A percentile compares a stretch with the other conserved stretches of the same genome.
These are phyloP conservation scores for Rafetus swinhoei DNA, from an alignment of 2,113 vertebrate genomes.

Conservation along the genomic window DNA sequence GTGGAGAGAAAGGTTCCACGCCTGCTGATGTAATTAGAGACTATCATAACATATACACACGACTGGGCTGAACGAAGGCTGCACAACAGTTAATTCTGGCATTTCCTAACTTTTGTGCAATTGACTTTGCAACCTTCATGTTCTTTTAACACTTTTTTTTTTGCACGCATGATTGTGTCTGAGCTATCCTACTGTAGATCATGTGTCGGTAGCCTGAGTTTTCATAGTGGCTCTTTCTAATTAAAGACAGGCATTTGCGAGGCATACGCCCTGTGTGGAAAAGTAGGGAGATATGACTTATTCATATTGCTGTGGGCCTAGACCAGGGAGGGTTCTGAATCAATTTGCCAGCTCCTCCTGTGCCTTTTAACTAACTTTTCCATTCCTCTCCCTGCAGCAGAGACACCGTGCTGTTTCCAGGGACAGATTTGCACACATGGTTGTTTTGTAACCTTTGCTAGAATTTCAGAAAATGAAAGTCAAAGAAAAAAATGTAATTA, in stretches of 20 bases:
- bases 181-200: background rate
- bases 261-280: background rate
- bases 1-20: background rate
- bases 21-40: background rate
- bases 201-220: background rate
- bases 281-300: background rate
- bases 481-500: constrained; percentile 50
- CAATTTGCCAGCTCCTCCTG: constrained; percentile 49
- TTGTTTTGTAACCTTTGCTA: constrained; percentile 41
- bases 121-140: background rate
- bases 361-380: constrained; percentile 69
- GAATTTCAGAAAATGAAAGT: constrained; percentile 52
- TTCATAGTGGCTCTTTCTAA: background rate
- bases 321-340: constrained; percentile 19
- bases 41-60: background rate
- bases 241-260: background rate
- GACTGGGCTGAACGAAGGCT: background rate
- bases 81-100: background rate
- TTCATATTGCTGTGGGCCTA: constrained; percentile 1
- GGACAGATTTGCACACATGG: background rate
- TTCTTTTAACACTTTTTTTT: background rate
- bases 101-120: background rate
- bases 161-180: background rate
- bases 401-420: constrained; percentile 19
- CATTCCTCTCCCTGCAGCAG: constrained; percentile 29